A percentile compares a stretch with the other conserved stretches of the same genome.
Conservation (phyloP, 2,797 vertebrate species). For the Anolis apletophallus region DNA sequence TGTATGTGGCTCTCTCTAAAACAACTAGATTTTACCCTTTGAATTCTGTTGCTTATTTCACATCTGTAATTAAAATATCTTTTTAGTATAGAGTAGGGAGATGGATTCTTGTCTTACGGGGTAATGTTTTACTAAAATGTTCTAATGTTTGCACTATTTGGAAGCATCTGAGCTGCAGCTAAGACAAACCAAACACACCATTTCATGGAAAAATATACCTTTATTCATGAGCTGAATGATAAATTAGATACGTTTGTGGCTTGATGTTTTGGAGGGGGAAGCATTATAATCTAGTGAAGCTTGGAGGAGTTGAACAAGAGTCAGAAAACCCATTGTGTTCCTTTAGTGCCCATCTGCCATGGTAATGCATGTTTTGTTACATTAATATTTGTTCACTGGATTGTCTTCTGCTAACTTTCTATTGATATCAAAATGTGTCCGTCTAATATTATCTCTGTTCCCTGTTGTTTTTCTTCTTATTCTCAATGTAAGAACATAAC, state of each 20-base stretch:
- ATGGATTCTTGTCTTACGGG: neutral
- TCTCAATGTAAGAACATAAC: constrained; percentile 15
- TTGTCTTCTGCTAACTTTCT: constrained; percentile 3
- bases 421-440: constrained; percentile 1
- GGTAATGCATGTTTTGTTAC: neutral
- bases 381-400: neutral
- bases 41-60: neutral
- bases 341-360: neutral
- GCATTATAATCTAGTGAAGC: neutral
- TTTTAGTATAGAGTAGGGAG: neutral
- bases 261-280: neutral
- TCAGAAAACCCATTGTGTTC: neutral
- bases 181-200: neutral
- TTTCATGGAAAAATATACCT: neutral
- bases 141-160: constrained; percentile 26
- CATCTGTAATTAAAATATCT: neutral
- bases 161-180: neutral
- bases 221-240: neutral
- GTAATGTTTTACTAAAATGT: constrained; percentile 18
- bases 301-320: neutral
- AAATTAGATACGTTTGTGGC: neutral
- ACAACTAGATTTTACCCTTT: neutral
- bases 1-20: neutral
- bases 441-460: constrained; percentile 3
- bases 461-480: neutral